Conservation (phyloP, 2,797 vertebrate genomes). For the Mormyrus hasselquistii region DNA sequence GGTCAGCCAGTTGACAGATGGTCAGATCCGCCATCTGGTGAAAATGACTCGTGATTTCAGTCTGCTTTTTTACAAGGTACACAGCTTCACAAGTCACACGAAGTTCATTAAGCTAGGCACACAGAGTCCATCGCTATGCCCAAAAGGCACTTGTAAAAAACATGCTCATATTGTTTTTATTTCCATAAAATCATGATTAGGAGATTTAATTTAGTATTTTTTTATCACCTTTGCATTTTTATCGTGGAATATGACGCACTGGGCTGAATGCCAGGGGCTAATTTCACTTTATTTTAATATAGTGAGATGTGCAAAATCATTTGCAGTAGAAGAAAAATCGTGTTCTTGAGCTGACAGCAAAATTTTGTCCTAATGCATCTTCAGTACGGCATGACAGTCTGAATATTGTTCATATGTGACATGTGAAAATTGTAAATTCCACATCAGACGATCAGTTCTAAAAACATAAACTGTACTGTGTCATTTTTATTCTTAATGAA, state of each 20-base stretch:
- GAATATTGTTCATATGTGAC: not conserved
- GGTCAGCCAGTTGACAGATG: conserved; percentile 71
- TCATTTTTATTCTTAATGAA: not conserved
- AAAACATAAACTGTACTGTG: not conserved
- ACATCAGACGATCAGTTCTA: not conserved
- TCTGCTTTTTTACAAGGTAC: conserved; percentile 88
- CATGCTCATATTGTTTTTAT: not conserved
- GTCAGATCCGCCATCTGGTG: conserved; percentile 72
- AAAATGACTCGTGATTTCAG: conserved; percentile 87
- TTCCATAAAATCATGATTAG: not conserved
- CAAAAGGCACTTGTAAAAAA: not conserved
- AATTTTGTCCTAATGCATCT: not conserved
- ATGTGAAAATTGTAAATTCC: not conserved
- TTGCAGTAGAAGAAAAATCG: not conserved
- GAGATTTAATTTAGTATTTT: not conserved
- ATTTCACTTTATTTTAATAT: not conserved
- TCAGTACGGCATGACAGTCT: not conserved
- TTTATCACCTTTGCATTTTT: not conserved
- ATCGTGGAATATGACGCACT: conserved; percentile 1
- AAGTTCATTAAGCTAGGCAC: not conserved
- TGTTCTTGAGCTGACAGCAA: not conserved
- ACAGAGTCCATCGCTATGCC: not conserved
- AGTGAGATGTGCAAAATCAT: conserved; percentile 5
- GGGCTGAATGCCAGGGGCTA: not conserved
- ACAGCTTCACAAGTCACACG: conserved; percentile 3